Evolutionary conservation across 2,888 invertebrate genomes (phyloP).

Genomic region (Sinopyrophorus schimmeli): DNA sequence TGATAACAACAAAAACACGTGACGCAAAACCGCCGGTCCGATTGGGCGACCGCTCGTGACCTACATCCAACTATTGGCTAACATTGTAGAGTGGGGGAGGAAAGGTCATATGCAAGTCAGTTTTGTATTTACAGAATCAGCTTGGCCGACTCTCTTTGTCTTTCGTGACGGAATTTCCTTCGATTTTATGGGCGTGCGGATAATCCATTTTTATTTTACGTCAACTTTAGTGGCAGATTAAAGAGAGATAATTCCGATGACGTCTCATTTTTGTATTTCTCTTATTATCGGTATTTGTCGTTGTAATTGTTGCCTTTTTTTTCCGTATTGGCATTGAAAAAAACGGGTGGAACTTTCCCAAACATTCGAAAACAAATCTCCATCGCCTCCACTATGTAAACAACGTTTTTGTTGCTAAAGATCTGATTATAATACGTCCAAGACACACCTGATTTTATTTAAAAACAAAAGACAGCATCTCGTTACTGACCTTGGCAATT

Average conservation of each 20-base stretch:
- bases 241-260: slow-evolving; percentile 16
- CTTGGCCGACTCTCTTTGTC: slow-evolving; percentile 13
- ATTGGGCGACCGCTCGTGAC: slow-evolving; percentile 60
- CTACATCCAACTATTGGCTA: slow-evolving; percentile 61
- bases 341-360: too few species aligned
- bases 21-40: slow-evolving; percentile 51
- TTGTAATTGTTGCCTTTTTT: too few species aligned
- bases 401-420: too few species aligned
- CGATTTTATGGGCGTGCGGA: slow-evolving; percentile 20
- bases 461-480: too few species aligned
- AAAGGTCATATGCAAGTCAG: slow-evolving; percentile 47
- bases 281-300: too few species aligned
- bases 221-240: slow-evolving; percentile 16
- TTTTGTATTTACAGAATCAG: not conserved
- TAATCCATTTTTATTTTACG: slow-evolving; percentile 22
- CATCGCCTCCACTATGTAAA: too few species aligned
- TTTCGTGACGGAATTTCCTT: slow-evolving; percentile 29
- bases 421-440: too few species aligned
- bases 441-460: too few species aligned
- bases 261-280: slow-evolving; percentile 2
- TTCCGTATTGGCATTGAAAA: too few species aligned
- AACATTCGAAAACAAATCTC: too few species aligned
- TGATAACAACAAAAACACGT: slow-evolving; percentile 73
- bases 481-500: too few species aligned
- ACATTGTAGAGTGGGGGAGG: slow-evolving; percentile 44